Evolutionary conservation across 2,113 vertebrate species (phyloP), one percentile per base, ranked within the genome.

Genomic region (Notiomystis cincta): DNA sequence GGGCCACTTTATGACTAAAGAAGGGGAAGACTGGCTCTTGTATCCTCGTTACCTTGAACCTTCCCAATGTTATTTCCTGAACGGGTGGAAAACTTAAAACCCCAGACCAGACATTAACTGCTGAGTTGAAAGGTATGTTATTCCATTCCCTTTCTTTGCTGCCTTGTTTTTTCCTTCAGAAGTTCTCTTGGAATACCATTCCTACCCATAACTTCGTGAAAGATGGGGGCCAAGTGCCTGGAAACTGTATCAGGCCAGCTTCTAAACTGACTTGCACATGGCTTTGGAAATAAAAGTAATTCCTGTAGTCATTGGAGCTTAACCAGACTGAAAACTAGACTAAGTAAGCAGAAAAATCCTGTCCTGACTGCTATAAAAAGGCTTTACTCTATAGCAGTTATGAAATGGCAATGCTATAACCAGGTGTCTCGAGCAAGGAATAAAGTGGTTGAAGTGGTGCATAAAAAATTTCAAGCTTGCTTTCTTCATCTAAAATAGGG

Each of bases 251-350:
- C 58, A 82, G 40, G 31, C 60, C 69, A 38, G 31, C 37, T 82
- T 64, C 72, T 81, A 82, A 94, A 37, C 44, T 37, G 69, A 76
- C 61, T 82, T 79, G 56, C 53, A 86, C 0, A 3, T 57, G 61
- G 87, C 30, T 31, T 11, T 91, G 84, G 66, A 91, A 87, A 91
- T 85, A 83, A 85, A 91, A 96, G 81, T 90, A 73, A 87, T 62
- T 82, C 50, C 69, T 91, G 60, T 51, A 92, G 69, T 81, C 30
- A 30, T 0, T 87, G 86, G 83, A 91, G 69, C 87, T 90, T 65
- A 80, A 94, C 54, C 78, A 93, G 66, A 62, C 66, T 83, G 88
- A 82, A 88, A 72, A 85, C 24, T 37, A 45, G 62, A 53, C 77
- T 40, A 77, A 91, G 71, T 8, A 40, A 93, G 87, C 77, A 86